phyloP scores from a whole-genome alignment of 2,113 vertebrate genomes.

The Percopsis transmontana region DNA sequence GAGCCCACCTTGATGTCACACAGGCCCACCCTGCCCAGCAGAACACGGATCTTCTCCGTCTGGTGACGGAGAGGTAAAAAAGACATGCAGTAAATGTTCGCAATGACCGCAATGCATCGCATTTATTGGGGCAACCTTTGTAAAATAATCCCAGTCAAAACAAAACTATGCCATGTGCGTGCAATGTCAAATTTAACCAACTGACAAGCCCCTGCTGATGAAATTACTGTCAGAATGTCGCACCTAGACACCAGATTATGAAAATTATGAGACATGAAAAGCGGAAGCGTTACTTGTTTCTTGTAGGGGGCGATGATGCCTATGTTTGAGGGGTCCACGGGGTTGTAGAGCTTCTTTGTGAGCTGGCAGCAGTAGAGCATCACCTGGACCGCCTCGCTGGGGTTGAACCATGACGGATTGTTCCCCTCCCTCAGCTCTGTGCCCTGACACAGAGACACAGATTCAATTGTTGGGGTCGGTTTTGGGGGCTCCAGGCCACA shows the following conservation, averaged over 20 bases:
- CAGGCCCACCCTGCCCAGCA: conserved; percentile 85
- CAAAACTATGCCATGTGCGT: no score
- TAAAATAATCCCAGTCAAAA: no score
- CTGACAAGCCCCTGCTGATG: no score
- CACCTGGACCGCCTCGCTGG: conserved; percentile 89
- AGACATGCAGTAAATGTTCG: neutral
- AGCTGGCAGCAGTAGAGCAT: conserved; percentile 93
- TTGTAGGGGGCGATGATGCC: conserved; percentile 91
- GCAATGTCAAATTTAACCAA: no score
- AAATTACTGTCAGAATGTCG: no score
- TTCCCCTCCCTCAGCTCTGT: conserved; percentile 86
- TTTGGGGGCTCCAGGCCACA: neutral
- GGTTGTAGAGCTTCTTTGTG: conserved; percentile 77
- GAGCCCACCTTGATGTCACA: conserved; percentile 92
- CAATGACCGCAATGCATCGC: no score
- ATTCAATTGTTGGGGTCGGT: neutral
- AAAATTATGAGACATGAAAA: neutral
- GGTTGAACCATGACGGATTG: conserved; percentile 94
- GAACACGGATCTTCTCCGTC: conserved; percentile 90
- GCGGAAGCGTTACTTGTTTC: conserved; percentile 83
- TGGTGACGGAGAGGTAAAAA: conserved; percentile 46
- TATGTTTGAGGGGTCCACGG: conserved; percentile 79
- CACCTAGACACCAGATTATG: no score
- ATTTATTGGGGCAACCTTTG: no score
- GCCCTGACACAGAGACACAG: conserved; percentile 73